Percentiles rank a stretch among this genome's conserved stretches.
These are phyloP conservation scores for Triplophysa tibetana DNA, from an alignment of 2,113 vertebrate genomes.

Conservation along the genomic window DNA sequence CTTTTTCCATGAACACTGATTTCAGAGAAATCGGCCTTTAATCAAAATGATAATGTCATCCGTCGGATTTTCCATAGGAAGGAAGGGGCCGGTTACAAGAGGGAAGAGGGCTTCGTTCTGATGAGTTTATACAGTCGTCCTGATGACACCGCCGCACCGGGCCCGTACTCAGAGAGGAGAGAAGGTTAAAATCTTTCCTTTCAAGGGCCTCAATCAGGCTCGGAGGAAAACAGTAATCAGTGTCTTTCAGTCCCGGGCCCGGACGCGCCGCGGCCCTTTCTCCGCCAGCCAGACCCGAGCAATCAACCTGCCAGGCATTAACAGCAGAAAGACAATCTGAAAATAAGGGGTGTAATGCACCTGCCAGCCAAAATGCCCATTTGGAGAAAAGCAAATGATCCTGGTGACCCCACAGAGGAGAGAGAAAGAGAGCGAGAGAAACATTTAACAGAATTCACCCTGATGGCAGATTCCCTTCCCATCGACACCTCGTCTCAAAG, in stretches of 20 bases:
- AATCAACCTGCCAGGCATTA: constrained; percentile 99
- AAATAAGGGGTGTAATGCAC: constrained; percentile 99
- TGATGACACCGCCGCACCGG: constrained; percentile 95
- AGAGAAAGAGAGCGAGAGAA: constrained; percentile 82
- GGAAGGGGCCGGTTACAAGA: constrained; percentile 50
- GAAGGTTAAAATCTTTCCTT: constrained; percentile 99
- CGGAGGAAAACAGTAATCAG: constrained; percentile 99
- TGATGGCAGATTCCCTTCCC: constrained; percentile 95
- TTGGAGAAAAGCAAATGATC: constrained; percentile 99
- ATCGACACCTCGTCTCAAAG: constrained; percentile 98
- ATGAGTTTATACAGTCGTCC: constrained; percentile 99
- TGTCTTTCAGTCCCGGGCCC: constrained; percentile 96
- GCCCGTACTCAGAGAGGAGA: constrained; percentile 87
- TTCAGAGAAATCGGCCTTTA: constrained; percentile 75
- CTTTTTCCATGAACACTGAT: constrained; percentile 1
- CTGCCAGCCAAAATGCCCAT: constrained; percentile 99
- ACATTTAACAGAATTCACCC: constrained; percentile 98
- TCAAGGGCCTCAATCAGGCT: constrained; percentile 99
- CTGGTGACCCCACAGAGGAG: constrained; percentile 95
- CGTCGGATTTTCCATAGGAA: constrained; percentile 87
- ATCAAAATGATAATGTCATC: constrained; percentile 99
- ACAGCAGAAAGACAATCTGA: constrained; percentile 99
- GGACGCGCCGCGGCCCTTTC: constrained; percentile 95
- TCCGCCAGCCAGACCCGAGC: constrained; percentile 97
- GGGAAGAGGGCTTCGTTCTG: constrained; percentile 75